These are phyloP conservation scores for Limnephilus marmoratus DNA, from an alignment of 2,888 invertebrate genomes.

Conservation along the genomic window DNA sequence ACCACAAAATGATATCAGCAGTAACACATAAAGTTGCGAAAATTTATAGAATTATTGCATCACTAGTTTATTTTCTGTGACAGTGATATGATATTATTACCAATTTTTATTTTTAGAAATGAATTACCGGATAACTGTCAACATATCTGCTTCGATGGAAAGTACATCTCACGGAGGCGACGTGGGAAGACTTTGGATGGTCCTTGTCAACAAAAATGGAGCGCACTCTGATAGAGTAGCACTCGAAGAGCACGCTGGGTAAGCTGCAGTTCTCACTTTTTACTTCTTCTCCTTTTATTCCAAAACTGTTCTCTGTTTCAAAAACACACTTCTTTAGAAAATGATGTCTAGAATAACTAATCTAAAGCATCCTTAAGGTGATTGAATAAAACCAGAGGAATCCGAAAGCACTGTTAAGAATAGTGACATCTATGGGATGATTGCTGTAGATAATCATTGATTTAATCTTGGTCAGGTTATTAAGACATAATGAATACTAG, in stretches of 20 bases:
- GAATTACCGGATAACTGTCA: constrained; percentile 87
- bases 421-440: too few relatives aligned
- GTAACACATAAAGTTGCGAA: too few relatives aligned
- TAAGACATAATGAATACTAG: too few relatives aligned
- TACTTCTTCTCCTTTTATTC: not conserved
- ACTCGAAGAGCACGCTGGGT: constrained; percentile 76
- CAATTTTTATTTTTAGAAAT: constrained; percentile 78
- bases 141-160: constrained; percentile 84
- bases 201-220: constrained; percentile 80
- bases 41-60: too few relatives aligned
- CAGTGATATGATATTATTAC: not conserved
- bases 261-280: constrained; percentile 61
- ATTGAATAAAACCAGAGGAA: too few relatives aligned
- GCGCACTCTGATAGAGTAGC: constrained; percentile 80
- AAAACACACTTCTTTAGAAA: not conserved
- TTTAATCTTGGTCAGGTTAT: too few relatives aligned
- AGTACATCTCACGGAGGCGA: constrained; percentile 87
- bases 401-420: too few relatives aligned
- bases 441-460: too few relatives aligned
- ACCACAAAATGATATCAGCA: too few relatives aligned
- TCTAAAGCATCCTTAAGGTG: not conserved
- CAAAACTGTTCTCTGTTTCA: not conserved
- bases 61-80: too few relatives aligned
- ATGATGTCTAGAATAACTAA: not conserved
- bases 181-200: constrained; percentile 84